Evolutionary conservation across 1,140 invertebrate species (phyloP).

Genomic region (Adoxophyes honmai): DNA sequence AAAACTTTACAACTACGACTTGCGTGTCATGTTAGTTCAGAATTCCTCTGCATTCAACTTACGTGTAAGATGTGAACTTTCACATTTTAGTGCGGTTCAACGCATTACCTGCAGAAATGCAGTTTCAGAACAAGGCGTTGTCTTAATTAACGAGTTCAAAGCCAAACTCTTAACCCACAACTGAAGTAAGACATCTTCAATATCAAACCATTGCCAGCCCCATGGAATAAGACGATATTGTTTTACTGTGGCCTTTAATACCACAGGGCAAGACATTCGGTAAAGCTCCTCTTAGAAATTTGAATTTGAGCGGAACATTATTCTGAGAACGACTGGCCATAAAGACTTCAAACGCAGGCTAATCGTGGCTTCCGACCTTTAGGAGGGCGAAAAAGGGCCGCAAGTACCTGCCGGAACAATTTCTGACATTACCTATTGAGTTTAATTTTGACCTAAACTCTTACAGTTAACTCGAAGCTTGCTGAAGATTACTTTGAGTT

Average conservation of each 20-base stretch:
- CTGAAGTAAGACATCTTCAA: too few species aligned
- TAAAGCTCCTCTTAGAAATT: slow-evolving; percentile 57
- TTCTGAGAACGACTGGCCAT: slow-evolving; percentile 65
- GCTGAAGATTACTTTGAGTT: too few species aligned
- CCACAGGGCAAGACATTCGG: slow-evolving; percentile 42
- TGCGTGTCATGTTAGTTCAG: too few species aligned
- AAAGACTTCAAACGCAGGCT: slow-evolving; percentile 72
- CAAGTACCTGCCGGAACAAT: slow-evolving; percentile 52
- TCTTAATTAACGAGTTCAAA: too few species aligned
- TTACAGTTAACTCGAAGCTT: neutral
- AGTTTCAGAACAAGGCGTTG: too few species aligned
- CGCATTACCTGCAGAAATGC: too few species aligned
- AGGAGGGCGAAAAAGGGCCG: slow-evolving; percentile 43
- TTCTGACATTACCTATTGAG: slow-evolving; percentile 36
- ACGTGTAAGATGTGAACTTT: too few species aligned
- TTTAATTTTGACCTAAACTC: neutral
- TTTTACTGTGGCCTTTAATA: neutral
- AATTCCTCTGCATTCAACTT: too few species aligned
- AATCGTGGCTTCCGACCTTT: slow-evolving; percentile 73
- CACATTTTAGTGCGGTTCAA: too few species aligned
- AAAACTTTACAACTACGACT: too few species aligned
- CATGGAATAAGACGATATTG: neutral
- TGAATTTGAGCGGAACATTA: slow-evolving; percentile 68
- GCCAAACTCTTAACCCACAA: too few species aligned
- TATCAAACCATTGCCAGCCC: neutral